phyloP scores from a whole-genome alignment of 2,113 vertebrate species.

The Marmota monax region DNA sequence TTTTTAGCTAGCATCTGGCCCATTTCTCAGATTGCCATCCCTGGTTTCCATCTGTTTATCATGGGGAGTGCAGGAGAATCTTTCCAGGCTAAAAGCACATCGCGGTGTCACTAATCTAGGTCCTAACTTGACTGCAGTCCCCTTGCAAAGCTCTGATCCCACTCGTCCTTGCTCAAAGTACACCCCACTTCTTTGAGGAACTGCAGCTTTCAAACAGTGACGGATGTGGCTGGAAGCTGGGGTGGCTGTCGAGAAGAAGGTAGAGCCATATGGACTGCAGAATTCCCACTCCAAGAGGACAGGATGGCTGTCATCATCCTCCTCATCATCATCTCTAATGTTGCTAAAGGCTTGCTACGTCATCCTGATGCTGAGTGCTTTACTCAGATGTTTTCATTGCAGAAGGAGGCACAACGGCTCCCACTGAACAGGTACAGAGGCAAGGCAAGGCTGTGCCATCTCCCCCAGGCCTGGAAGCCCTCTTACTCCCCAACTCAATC shows the following conservation, averaged over 20 bases:
- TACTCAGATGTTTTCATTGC: neutral
- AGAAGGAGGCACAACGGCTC: fast-evolving
- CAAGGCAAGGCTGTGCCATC: neutral
- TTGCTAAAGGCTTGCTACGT: neutral
- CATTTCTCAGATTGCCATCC: neutral
- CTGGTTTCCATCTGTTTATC: neutral
- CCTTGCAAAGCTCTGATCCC: neutral
- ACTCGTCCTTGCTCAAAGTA: fast-evolving
- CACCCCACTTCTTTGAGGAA: neutral
- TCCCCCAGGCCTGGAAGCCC: neutral
- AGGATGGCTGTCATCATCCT: neutral
- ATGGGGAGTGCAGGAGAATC: neutral
- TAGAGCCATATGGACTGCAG: neutral
- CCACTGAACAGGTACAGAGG: neutral
- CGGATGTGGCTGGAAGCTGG: neutral
- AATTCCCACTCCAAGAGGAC: neutral
- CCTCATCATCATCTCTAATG: fast-evolving
- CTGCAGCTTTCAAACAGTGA: neutral
- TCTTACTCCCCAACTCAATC: neutral
- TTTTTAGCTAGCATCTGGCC: neutral
- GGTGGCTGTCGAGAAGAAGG: fast-evolving
- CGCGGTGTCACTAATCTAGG: fast-evolving
- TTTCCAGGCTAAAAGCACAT: neutral
- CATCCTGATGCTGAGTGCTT: neutral
- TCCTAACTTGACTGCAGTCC: neutral